phyloP scores from a whole-genome alignment of 2,888 invertebrate species.

The Acleris sparsana region DNA sequence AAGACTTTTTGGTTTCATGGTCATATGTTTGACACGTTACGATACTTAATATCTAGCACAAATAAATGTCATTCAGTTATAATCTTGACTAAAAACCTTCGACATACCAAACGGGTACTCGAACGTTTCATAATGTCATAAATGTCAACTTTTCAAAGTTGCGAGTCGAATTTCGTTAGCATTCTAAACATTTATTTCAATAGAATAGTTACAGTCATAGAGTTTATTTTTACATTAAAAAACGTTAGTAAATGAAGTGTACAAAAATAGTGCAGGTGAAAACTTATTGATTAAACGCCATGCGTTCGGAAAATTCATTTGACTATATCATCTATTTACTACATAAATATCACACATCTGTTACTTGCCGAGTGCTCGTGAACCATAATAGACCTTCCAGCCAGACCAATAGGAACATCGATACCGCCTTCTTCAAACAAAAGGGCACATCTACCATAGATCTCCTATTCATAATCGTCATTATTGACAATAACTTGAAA shows the following conservation, averaged over 20 bases:
- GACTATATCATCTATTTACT: conserved; percentile 64
- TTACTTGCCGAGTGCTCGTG: conserved; percentile 41
- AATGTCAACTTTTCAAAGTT: conserved; percentile 11
- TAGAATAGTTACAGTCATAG: conserved; percentile 52
- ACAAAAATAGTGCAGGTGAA: conserved; percentile 60
- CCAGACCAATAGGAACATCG: conserved; percentile 61
- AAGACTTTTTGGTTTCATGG: conserved; percentile 70
- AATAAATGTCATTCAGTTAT: conserved; percentile 35
- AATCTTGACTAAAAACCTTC: conserved; percentile 20
- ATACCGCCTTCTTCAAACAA: conserved; percentile 35
- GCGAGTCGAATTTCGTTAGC: conserved; percentile 14
- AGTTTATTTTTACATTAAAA: conserved; percentile 22
- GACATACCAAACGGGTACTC: not conserved
- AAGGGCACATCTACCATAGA: not conserved
- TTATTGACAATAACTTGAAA: too few relatives aligned
- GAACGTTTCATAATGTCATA: conserved; percentile 19
- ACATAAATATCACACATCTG: conserved; percentile 69
- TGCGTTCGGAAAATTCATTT: conserved; percentile 64
- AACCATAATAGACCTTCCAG: conserved; percentile 43
- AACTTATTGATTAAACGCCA: conserved; percentile 60
- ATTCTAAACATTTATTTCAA: conserved; percentile 41
- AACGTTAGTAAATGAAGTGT: conserved; percentile 38
- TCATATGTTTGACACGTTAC: conserved; percentile 60
- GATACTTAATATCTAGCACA: conserved; percentile 67
- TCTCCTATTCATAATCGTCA: too few relatives aligned